A percentile compares a stretch with the other conserved stretches of the same genome.
Conservation (phyloP, 2,113 vertebrate species). For the Apteryx owenii region DNA sequence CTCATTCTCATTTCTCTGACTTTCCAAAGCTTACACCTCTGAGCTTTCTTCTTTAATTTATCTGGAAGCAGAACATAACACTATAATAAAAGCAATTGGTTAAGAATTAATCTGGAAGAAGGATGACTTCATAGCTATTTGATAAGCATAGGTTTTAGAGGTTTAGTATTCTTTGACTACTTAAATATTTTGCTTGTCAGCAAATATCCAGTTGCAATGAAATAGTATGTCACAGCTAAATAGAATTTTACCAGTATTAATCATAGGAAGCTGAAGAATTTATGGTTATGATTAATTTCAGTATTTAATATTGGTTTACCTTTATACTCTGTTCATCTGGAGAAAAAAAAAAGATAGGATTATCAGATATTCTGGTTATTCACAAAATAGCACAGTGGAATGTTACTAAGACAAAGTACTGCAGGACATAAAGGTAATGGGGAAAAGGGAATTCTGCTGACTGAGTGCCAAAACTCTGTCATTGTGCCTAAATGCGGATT, state of each 20-base stretch:
- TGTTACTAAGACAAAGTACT: not conserved
- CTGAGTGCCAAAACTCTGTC: not conserved
- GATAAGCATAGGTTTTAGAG: not conserved
- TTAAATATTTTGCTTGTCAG: not conserved
- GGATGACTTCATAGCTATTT: not conserved
- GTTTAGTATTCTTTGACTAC: not conserved
- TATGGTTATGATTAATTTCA: not conserved
- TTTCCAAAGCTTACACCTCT: not conserved
- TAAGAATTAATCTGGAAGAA: not conserved
- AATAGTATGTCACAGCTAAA: not conserved
- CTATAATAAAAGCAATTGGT: not conserved
- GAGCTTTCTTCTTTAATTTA: not conserved
- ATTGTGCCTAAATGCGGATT: not conserved
- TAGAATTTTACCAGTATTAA: not conserved
- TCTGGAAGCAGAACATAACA: not conserved
- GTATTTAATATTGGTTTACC: not conserved
- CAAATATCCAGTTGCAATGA: not conserved
- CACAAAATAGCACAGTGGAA: not conserved
- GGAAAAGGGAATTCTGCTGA: not conserved
- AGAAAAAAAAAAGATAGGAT: not conserved
- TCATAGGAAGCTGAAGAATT: not conserved
- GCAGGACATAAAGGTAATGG: not conserved
- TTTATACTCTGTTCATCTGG: not conserved
- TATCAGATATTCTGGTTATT: not conserved
- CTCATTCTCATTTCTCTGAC: not conserved